These are phyloP conservation scores for Saiga tatarica DNA, from an alignment of 2,113 vertebrate species.

Conservation along the genomic window DNA sequence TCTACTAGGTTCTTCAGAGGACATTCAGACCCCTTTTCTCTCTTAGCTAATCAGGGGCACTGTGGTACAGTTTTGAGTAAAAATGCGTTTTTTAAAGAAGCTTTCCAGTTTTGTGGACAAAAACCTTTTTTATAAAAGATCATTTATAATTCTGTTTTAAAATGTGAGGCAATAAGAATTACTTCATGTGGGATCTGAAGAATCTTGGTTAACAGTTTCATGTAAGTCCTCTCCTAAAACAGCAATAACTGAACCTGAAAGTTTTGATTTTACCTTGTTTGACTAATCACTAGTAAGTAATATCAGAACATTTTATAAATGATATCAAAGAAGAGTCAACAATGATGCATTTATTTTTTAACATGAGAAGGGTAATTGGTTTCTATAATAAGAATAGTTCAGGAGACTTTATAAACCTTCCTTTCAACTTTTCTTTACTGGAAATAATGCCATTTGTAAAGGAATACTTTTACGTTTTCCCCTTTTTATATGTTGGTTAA, in stretches of 20 bases:
- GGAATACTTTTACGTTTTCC: conserved; percentile 58
- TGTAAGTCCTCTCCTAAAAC: conserved; percentile 77
- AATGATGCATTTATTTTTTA: conserved; percentile 91
- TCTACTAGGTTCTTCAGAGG: conserved; percentile 61
- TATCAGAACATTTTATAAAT: conserved; percentile 77
- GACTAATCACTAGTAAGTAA: conserved; percentile 79
- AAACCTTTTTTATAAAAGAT: conserved; percentile 83
- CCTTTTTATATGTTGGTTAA: conserved; percentile 69
- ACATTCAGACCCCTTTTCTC: conserved; percentile 70
- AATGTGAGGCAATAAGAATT: conserved; percentile 77
- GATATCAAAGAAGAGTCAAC: conserved; percentile 78
- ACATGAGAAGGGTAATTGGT: conserved; percentile 90
- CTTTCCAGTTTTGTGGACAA: conserved; percentile 81
- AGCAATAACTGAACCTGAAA: conserved; percentile 90
- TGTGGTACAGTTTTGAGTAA: conserved; percentile 77
- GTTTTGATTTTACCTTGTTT: conserved; percentile 83
- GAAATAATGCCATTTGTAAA: conserved; percentile 72
- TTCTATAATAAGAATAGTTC: conserved; percentile 86
- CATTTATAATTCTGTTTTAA: conserved; percentile 81
- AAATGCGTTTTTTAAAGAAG: conserved; percentile 77
- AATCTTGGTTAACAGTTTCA: conserved; percentile 75
- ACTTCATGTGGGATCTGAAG: conserved; percentile 72
- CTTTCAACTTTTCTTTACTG: conserved; percentile 79
- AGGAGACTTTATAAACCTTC: conserved; percentile 80
- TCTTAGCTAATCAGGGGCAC: conserved; percentile 73